Evolutionary conservation across 2,797 vertebrate species (phyloP).

Genomic region (Cynopterus sphinx): DNA sequence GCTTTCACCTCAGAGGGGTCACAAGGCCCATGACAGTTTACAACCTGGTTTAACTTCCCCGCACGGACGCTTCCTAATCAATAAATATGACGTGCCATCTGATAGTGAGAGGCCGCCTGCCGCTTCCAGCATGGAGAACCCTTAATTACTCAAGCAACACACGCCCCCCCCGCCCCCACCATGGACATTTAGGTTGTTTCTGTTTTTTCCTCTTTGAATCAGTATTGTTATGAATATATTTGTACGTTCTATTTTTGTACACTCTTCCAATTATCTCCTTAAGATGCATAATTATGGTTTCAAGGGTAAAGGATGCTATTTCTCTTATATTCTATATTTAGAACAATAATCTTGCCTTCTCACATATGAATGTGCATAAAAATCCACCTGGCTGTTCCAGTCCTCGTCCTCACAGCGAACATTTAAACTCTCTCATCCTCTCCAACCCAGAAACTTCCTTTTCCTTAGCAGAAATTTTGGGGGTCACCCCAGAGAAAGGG

Average conservation of each 20-base stretch:
- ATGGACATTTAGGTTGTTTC: neutral
- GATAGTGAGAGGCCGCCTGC: neutral
- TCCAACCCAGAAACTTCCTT: neutral
- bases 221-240: neutral
- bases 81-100: neutral
- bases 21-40: neutral
- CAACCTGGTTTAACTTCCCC: neutral
- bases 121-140: fast-evolving
- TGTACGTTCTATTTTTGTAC: neutral
- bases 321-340: neutral
- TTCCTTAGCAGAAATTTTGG: neutral
- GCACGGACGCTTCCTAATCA: neutral
- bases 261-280: neutral
- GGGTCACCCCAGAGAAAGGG: neutral
- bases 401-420: neutral
- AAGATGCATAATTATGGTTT: neutral
- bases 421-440: neutral
- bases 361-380: neutral
- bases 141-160: neutral
- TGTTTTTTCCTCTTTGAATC: neutral
- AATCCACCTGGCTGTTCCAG: neutral
- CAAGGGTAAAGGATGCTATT: neutral
- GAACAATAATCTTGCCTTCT: neutral
- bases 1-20: neutral
- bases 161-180: neutral